Conservation (phyloP, 2,888 invertebrate species). For the Elysia crispata region DNA sequence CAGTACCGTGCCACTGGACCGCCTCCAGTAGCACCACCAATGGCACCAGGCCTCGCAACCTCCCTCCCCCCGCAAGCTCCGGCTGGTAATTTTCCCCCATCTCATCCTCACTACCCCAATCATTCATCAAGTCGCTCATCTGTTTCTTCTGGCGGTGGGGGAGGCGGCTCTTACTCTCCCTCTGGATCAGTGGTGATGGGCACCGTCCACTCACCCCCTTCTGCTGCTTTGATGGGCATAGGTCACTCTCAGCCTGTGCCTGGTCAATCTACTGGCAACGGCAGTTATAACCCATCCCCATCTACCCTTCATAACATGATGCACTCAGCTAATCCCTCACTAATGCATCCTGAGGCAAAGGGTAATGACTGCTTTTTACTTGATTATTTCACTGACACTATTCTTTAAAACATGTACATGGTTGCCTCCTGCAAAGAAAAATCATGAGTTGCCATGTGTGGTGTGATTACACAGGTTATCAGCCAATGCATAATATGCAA, state of each 20-base stretch:
- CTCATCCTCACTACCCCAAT: slow-evolving; percentile 31
- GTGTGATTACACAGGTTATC: no score
- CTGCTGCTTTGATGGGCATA: slow-evolving; percentile 59
- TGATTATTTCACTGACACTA: background rate
- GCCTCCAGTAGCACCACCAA: slow-evolving; percentile 94
- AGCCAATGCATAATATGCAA: no score
- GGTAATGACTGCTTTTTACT: slow-evolving; percentile 40
- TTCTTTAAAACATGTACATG: no score
- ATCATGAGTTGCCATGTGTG: no score
- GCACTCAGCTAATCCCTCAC: slow-evolving; percentile 46
- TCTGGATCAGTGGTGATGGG: slow-evolving; percentile 53
- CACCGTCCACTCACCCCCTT: slow-evolving; percentile 55
- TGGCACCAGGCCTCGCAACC: slow-evolving; percentile 80
- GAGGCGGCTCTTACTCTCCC: slow-evolving; percentile 45
- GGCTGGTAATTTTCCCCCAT: slow-evolving; percentile 37
- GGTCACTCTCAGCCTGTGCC: slow-evolving; percentile 61
- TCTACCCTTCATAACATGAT: slow-evolving; percentile 46
- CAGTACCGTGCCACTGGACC: slow-evolving; percentile 84
- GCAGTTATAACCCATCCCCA: slow-evolving; percentile 51
- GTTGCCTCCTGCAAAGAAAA: no score
- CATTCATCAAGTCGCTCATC: slow-evolving; percentile 40
- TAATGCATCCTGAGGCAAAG: slow-evolving; percentile 50
- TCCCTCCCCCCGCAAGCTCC: slow-evolving; percentile 18
- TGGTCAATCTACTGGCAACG: slow-evolving; percentile 54
- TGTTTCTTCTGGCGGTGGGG: slow-evolving; percentile 36